phyloP scores from a whole-genome alignment of 2,888 invertebrate species.

The Nemurella pictetii region DNA sequence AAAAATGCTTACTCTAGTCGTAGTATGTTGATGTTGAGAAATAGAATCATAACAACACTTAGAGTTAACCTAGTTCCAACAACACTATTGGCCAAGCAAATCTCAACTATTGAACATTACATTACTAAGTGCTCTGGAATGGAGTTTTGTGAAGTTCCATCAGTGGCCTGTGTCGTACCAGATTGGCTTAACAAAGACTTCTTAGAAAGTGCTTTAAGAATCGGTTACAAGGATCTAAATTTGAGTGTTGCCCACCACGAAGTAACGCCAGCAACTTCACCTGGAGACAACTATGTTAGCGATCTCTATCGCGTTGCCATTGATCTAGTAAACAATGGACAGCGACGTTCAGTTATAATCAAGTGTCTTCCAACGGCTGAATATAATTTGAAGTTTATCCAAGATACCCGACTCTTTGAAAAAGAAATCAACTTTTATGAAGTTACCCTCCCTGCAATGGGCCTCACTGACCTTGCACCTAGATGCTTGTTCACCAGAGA shows the following conservation, averaged over 20 bases:
- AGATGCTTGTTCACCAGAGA: constrained; percentile 15
- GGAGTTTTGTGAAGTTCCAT: constrained; percentile 28
- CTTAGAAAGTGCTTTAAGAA: constrained; percentile 4
- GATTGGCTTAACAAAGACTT: constrained; percentile 25
- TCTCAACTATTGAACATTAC: neutral
- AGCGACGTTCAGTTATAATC: constrained; percentile 20
- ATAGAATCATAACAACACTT: neutral
- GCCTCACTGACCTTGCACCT: constrained; percentile 14
- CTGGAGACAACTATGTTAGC: constrained; percentile 35
- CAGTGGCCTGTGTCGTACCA: neutral
- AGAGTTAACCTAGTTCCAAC: neutral
- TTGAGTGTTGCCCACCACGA: neutral
- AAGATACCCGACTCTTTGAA: constrained; percentile 31
- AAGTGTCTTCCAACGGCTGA: constrained; percentile 34
- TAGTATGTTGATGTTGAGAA: no score
- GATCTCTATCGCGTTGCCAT: constrained; percentile 30
- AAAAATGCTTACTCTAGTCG: no score
- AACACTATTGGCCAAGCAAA: neutral
- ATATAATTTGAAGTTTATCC: constrained; percentile 33
- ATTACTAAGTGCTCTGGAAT: neutral
- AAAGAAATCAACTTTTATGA: constrained; percentile 32
- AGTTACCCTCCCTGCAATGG: constrained; percentile 23
- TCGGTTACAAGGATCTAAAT: neutral
- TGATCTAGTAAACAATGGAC: constrained; percentile 14
- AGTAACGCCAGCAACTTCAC: constrained; percentile 28